Evolutionary conservation across 2,888 invertebrate species (phyloP), one percentile per base, ranked within the genome.

Genomic region (Hofmannophila pseudospretella): DNA sequence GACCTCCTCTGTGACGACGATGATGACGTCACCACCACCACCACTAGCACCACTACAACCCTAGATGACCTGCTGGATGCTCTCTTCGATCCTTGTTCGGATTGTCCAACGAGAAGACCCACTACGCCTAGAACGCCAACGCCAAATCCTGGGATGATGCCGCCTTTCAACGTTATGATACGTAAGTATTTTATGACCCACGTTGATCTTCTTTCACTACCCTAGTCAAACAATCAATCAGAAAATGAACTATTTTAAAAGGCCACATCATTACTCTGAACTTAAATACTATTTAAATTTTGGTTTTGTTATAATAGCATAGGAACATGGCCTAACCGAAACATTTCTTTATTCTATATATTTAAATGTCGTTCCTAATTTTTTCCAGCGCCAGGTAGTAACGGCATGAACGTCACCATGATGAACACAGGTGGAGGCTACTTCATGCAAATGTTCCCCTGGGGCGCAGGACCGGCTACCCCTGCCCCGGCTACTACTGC

Each of bases 1-100:
- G 63, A 54, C 11, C n/a, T n/a, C n/a, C n/a, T n/a, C n/a, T 67
- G 66, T 13, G 71, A 73, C 19, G 67, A 70, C 16, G 8, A 23
- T 5, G 55, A 66, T 7, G 66, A 69, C 2, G 56, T 54, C 14
- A 40, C 41, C 4, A 19, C 46, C 1, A 44, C 57, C 0, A 57
- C 57, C 1, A 44, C 57, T 0, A 57, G 57, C 1, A 45, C 63
- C 2, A 49, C 53, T 3, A 47, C 52, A 4, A 45, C 44, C 14
- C 51, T 55, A 20, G 49, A 49, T 7, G 38, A 51, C 2, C 7
- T 38, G 10, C 14, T 44, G 2, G 45, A 47, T 13, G 46, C 41
- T 8, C 34, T 54, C 9, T 49, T 54, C 25, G 61, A 56, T 25
- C 32, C 42, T 1, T 54, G 62, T 27, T 28, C 36, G n/a, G 41